A percentile compares a stretch with the other conserved stretches of the same genome.
These are phyloP conservation scores for Erpetoichthys calabaricus DNA, from an alignment of 2,797 vertebrate species.

Conservation along the genomic window DNA sequence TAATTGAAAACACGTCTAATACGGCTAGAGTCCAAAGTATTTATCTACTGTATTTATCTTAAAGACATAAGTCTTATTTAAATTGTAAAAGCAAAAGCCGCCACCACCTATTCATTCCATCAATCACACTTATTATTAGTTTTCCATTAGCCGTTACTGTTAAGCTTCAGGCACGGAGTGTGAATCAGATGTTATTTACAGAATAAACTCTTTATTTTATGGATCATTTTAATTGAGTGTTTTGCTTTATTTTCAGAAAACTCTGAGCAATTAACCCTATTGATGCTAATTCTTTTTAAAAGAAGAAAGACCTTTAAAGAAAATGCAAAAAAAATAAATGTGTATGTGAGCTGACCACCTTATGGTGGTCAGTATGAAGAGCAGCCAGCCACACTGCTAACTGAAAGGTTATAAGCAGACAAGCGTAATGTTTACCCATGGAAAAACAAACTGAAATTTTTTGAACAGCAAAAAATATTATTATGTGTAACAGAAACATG, in stretches of 20 bases:
- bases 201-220: constrained; percentile 9
- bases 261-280: background rate
- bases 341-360: no score
- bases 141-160: constrained; percentile 18
- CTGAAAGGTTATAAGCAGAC: no score
- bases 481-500: no score
- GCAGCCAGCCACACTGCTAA: no score
- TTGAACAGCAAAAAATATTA: no score
- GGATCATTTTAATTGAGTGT: constrained; percentile 7
- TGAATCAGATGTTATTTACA: constrained; percentile 13
- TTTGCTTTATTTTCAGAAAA: constrained; percentile 4
- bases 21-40: constrained; percentile 9
- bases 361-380: no score
- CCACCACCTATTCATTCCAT: constrained; percentile 6
- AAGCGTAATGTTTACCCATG: no score
- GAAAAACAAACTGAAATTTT: no score
- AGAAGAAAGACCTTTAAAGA: no score
- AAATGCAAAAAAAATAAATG: no score
- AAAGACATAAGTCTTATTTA: constrained; percentile 16
- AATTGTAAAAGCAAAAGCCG: constrained; percentile 15
- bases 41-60: constrained; percentile 12
- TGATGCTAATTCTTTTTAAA: no score
- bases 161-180: constrained; percentile 14
- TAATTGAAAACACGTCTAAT: constrained; percentile 16
- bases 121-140: constrained; percentile 17